Percentiles rank a stretch among this genome's conserved stretches.
phyloP scores from a whole-genome alignment of 2,888 invertebrate genomes.

The Andrena hattorfiana region DNA sequence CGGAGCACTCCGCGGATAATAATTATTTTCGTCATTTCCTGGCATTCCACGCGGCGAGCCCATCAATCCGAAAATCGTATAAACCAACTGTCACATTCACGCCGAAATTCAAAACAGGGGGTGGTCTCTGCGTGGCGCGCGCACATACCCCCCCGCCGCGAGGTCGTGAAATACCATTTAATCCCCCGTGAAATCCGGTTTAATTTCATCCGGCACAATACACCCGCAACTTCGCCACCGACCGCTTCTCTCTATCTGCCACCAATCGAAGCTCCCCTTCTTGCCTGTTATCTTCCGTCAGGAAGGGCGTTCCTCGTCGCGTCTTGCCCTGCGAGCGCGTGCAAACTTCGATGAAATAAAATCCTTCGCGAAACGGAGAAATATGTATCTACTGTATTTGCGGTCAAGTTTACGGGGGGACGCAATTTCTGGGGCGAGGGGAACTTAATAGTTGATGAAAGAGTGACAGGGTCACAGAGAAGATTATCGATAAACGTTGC shows the following conservation, averaged over 20 bases:
- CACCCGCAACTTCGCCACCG: conserved; percentile 53
- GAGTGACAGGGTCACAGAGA: too few relatives aligned
- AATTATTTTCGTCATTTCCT: conserved; percentile 83
- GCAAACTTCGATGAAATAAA: background rate
- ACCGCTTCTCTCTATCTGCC: conserved; percentile 10
- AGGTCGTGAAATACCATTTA: conserved; percentile 75
- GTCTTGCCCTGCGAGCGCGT: background rate
- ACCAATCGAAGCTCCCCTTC: conserved; percentile 27
- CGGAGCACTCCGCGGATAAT: conserved; percentile 70
- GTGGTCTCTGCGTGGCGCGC: conserved; percentile 9
- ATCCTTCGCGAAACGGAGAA: background rate
- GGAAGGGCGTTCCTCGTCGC: background rate
- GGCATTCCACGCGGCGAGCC: conserved; percentile 76
- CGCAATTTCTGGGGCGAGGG: background rate
- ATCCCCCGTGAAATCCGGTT: conserved; percentile 76
- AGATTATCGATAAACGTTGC: too few relatives aligned
- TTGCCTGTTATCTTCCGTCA: background rate
- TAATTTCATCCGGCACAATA: conserved; percentile 72
- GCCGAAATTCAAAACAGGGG: conserved; percentile 75
- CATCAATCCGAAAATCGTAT: conserved; percentile 80
- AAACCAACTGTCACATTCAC: conserved; percentile 80
- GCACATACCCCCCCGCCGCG: conserved; percentile 52
- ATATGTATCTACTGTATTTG: background rate
- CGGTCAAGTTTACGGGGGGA: background rate
- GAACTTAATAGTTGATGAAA: background rate